These are phyloP conservation scores for Patella caerulea DNA, from an alignment of 2,888 invertebrate species.

Conservation along the genomic window DNA sequence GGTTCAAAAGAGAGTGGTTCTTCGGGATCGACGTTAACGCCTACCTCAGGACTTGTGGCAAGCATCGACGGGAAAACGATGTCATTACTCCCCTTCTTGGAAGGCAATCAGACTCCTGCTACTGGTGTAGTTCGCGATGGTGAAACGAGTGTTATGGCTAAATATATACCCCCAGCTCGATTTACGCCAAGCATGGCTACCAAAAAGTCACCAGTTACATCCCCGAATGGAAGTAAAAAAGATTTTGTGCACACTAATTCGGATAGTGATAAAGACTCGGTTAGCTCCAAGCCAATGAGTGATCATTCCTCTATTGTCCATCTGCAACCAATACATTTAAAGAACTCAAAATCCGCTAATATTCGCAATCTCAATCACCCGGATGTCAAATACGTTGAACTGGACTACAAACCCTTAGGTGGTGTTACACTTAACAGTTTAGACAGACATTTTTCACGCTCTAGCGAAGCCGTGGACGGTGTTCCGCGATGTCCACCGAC, in stretches of 20 bases:
- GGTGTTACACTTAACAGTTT: slow-evolving; percentile 41
- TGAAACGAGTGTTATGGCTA: slow-evolving; percentile 4
- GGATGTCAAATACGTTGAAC: slow-evolving; percentile 43
- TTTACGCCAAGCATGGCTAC: not conserved
- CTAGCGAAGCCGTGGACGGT: slow-evolving; percentile 61
- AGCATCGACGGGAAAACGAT: slow-evolving; percentile 64
- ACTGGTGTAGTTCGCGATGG: slow-evolving; percentile 10
- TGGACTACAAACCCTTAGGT: slow-evolving; percentile 36
- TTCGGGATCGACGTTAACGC: slow-evolving; percentile 58
- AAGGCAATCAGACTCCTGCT: not conserved
- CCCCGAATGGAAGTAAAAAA: slow-evolving; percentile 16
- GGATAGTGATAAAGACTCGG: slow-evolving; percentile 61
- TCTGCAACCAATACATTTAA: slow-evolving; percentile 61
- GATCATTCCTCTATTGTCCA: slow-evolving; percentile 62
- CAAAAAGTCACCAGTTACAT: slow-evolving; percentile 19
- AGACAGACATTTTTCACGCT: slow-evolving; percentile 53
- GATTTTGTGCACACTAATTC: slow-evolving; percentile 32
- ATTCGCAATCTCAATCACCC: slow-evolving; percentile 57
- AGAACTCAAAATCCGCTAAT: slow-evolving; percentile 52
- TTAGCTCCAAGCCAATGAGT: slow-evolving; percentile 56
- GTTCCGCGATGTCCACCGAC: slow-evolving; percentile 58
- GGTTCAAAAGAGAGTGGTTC: slow-evolving; percentile 54
- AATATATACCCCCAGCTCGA: not conserved
- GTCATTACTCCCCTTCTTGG: slow-evolving; percentile 50
- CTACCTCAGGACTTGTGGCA: slow-evolving; percentile 56